Percentiles rank a stretch among this genome's conserved stretches.
Evolutionary conservation across 2,888 invertebrate species (phyloP).

Genomic region (Polyploca ridens): DNA sequence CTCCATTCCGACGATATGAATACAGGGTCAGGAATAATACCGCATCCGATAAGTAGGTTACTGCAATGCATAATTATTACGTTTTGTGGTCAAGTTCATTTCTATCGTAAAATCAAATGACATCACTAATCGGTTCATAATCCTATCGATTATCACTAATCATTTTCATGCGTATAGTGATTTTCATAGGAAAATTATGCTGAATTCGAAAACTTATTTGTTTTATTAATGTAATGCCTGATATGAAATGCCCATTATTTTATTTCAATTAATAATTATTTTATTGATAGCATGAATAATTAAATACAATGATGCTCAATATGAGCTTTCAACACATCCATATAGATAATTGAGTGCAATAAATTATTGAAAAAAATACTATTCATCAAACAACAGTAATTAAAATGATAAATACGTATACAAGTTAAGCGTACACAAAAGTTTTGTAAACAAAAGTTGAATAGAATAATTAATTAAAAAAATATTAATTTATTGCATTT

Average conservation of each 20-base stretch:
- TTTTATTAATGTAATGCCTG: constrained; percentile 4
- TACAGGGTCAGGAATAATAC: constrained; percentile 68
- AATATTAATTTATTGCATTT: constrained; percentile 61
- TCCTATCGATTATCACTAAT: constrained; percentile 19
- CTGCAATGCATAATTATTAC: constrained; percentile 63
- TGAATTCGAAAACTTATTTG: neutral
- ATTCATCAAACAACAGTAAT: constrained; percentile 51
- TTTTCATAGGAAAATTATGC: neutral
- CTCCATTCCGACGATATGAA: constrained; percentile 60
- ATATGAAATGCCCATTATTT: constrained; percentile 19
- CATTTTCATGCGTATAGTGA: neutral
- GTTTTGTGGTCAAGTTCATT: constrained; percentile 77
- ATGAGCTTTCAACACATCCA: constrained; percentile 21
- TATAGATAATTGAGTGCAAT: constrained; percentile 38
- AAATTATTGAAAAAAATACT: constrained; percentile 52
- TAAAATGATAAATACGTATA: constrained; percentile 51
- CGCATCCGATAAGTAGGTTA: constrained; percentile 73
- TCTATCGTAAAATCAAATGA: constrained; percentile 31
- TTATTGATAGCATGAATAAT: constrained; percentile 19
- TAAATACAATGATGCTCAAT: constrained; percentile 14
- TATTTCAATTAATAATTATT: constrained; percentile 33
- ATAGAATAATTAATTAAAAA: constrained; percentile 64
- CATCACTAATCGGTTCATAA: constrained; percentile 20
- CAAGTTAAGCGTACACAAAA: constrained; percentile 27
- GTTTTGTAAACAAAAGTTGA: constrained; percentile 66